Percentiles rank a stretch among this genome's conserved stretches.
Evolutionary conservation across 2,888 invertebrate species (phyloP).

Genomic region (Octonoba sinensis): DNA sequence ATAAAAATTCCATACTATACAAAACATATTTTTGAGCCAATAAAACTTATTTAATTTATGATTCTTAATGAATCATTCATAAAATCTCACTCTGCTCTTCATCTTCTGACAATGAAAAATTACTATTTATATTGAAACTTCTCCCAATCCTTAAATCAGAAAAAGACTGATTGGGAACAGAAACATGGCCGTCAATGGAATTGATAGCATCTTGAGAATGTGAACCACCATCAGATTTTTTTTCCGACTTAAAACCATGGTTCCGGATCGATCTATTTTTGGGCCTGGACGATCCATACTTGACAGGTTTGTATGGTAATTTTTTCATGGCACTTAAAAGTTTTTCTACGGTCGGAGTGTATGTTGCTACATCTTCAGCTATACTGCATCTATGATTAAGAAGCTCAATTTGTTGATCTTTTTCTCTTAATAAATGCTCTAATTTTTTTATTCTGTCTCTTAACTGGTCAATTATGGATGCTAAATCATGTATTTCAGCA

Average conservation of each 20-base stretch:
- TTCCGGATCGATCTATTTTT: conserved; percentile 43
- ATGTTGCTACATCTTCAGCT: conserved; percentile 65
- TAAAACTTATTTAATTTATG: no score
- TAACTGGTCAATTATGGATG: conserved; percentile 50
- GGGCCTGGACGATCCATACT: conserved; percentile 33
- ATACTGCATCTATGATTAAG: conserved; percentile 60
- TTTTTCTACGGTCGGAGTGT: conserved; percentile 65
- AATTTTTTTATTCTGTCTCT: conserved; percentile 65
- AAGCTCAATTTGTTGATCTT: conserved; percentile 65
- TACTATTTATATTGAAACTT: conserved; percentile 67
- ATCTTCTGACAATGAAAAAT: conserved; percentile 67
- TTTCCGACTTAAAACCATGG: conserved; percentile 39
- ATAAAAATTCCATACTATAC: not conserved
- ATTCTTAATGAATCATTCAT: conserved; percentile 17
- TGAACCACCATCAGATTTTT: conserved; percentile 34
- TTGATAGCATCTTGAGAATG: conserved; percentile 44
- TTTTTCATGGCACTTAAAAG: conserved; percentile 65
- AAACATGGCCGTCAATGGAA: conserved; percentile 54
- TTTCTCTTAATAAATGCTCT: conserved; percentile 65
- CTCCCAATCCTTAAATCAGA: conserved; percentile 66
- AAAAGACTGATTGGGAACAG: conserved; percentile 47
- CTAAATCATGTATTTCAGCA: conserved; percentile 63
- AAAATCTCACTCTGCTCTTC: conserved; percentile 63
- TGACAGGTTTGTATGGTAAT: conserved; percentile 50
- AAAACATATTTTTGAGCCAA: not conserved